phyloP scores from a whole-genome alignment of 1,140 invertebrate genomes.

The Bombus pyrosoma region DNA sequence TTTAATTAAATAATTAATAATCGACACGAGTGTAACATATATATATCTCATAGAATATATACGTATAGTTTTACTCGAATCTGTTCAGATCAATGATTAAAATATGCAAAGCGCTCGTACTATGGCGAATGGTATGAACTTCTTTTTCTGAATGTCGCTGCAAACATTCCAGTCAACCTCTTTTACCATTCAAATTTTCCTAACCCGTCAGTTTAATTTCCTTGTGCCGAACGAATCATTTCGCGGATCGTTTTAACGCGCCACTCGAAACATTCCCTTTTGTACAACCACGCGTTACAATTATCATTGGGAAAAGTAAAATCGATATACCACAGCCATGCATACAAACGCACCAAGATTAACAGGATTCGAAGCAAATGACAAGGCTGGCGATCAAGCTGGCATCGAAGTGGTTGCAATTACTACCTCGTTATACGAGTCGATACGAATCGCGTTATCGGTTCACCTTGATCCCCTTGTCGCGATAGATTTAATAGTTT shows the following conservation, averaged over 20 bases:
- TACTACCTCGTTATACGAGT: conserved; percentile 26
- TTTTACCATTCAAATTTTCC: not conserved
- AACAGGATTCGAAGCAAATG: not conserved
- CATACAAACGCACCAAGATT: not conserved
- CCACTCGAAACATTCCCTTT: not conserved
- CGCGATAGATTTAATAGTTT: conserved; percentile 66
- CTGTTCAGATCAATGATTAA: not conserved
- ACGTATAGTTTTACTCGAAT: no score
- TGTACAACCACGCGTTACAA: not conserved
- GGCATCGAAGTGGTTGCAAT: conserved; percentile 12
- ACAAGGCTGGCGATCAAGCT: no score
- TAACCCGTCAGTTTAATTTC: not conserved
- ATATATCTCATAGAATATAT: no score
- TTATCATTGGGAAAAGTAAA: not conserved
- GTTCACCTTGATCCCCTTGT: conserved; percentile 55
- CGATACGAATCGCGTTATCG: conserved; percentile 54
- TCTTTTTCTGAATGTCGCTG: not conserved
- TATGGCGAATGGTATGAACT: no score
- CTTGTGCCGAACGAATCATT: no score
- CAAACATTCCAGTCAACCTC: no score
- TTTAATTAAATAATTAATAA: not conserved
- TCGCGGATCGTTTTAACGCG: no score
- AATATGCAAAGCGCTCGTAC: not conserved
- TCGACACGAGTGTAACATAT: no score
- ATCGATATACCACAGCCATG: not conserved